Conservation (phyloP, 1,140 invertebrate genomes). For the Scaptomyza pallida region DNA sequence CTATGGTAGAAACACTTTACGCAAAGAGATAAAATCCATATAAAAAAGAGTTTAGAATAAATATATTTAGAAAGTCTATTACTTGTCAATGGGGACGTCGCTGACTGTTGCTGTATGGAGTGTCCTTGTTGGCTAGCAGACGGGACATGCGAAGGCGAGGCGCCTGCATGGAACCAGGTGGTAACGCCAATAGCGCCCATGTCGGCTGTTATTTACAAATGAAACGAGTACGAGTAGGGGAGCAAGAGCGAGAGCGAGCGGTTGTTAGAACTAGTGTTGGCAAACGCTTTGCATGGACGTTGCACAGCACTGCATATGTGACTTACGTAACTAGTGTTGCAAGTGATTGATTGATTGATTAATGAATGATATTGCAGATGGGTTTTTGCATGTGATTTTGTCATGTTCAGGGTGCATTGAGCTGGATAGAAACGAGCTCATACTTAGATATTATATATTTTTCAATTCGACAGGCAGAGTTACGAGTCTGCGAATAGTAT, state of each 20-base stretch:
- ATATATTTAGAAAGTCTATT: constrained; percentile 38
- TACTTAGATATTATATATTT: constrained; percentile 1
- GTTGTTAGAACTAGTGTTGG: constrained; percentile 29
- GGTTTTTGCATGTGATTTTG: neutral
- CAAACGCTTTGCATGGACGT: constrained; percentile 6
- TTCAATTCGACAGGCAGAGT: neutral
- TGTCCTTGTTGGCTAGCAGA: constrained; percentile 32
- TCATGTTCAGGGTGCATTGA: constrained; percentile 6
- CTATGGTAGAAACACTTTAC: constrained; percentile 58
- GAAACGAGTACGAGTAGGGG: neutral
- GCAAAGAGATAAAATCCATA: constrained; percentile 36
- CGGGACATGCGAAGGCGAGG: constrained; percentile 58
- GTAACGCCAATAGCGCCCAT: constrained; percentile 78
- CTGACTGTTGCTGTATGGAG: too few species aligned
- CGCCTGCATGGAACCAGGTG: constrained; percentile 82
- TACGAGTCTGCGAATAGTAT: neutral
- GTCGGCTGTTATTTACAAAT: constrained; percentile 52
- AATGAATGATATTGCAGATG: constrained; percentile 8
- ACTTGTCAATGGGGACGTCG: constrained; percentile 54
- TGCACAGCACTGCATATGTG: constrained; percentile 32
- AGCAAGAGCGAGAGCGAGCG: constrained; percentile 29
- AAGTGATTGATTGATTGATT: constrained; percentile 33
- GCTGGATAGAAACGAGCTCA: constrained; percentile 19
- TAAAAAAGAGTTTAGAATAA: constrained; percentile 5
- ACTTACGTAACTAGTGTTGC: constrained; percentile 17